Conservation (phyloP, 2,113 vertebrate species). For the Phyllopteryx taeniolatus region DNA sequence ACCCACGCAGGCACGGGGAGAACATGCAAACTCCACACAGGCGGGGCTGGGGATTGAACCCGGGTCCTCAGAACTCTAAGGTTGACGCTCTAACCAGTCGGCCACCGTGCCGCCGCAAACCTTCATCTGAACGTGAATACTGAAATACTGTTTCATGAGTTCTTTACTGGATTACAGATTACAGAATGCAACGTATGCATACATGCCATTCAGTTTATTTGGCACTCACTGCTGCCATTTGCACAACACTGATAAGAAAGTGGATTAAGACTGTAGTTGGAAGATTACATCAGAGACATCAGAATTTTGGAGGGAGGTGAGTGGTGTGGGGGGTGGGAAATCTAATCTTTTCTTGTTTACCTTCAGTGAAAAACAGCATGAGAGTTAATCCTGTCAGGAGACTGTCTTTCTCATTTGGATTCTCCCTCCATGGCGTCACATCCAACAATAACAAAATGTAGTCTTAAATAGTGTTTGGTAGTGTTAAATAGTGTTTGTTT, state of each 20-base stretch:
- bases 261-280: conserved; percentile 20
- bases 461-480: conserved; percentile 14
- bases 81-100: no score
- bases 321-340: background rate
- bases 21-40: no score
- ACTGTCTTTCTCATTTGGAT: background rate
- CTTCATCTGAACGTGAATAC: background rate
- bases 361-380: background rate
- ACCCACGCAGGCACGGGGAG: no score
- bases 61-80: no score
- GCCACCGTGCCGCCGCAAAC: no score
- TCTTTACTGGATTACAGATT: no score
- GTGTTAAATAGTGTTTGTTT: conserved; percentile 19
- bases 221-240: background rate
- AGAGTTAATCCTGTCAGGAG: background rate
- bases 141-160: background rate
- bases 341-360: background rate
- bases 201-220: background rate
- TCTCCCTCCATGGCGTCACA: conserved; percentile 24
- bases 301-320: background rate
- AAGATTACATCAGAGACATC: conserved; percentile 21
- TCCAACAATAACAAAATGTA: conserved; percentile 11
- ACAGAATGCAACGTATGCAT: no score
- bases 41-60: no score
- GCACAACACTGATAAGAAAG: conserved; percentile 4